Conservation (phyloP, 2,113 vertebrate genomes). For the Phocoena sinus region DNA sequence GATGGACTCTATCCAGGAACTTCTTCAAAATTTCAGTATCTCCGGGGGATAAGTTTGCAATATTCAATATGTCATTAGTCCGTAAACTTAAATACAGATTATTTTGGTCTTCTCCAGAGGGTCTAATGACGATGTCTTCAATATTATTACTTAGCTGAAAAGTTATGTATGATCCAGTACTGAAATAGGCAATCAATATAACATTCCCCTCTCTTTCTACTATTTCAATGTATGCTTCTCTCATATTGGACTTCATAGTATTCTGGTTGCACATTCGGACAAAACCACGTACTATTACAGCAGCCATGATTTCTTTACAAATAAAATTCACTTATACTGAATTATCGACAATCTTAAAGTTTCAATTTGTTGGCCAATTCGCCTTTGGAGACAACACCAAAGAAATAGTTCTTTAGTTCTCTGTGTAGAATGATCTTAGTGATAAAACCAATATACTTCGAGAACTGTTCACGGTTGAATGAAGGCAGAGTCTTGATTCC, state of each 20-base stretch:
- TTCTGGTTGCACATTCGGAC: neutral
- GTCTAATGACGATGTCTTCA: neutral
- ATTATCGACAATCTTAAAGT: neutral
- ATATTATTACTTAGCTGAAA: conserved; percentile 42
- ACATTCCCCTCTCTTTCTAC: neutral
- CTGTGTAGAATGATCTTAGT: neutral
- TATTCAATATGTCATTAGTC: conserved; percentile 16
- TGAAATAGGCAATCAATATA: neutral
- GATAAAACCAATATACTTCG: neutral
- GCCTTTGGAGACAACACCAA: neutral
- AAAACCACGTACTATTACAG: neutral
- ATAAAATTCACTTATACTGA: neutral
- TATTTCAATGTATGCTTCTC: neutral
- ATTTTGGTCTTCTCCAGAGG: neutral
- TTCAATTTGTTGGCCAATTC: neutral
- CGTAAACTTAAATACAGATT: conserved; percentile 26
- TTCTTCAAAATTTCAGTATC: neutral
- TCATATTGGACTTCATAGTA: neutral
- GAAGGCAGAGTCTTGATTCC: neutral
- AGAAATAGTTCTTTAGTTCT: conserved; percentile 19
- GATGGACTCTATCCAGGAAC: neutral
- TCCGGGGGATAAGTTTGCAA: neutral
- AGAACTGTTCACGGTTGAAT: neutral
- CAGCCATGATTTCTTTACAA: neutral
- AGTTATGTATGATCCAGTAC: neutral